A percentile compares a stretch with the other conserved stretches of the same genome.
Evolutionary conservation across 1,140 invertebrate genomes (phyloP).

Genomic region (Monomorium pharaonis): DNA sequence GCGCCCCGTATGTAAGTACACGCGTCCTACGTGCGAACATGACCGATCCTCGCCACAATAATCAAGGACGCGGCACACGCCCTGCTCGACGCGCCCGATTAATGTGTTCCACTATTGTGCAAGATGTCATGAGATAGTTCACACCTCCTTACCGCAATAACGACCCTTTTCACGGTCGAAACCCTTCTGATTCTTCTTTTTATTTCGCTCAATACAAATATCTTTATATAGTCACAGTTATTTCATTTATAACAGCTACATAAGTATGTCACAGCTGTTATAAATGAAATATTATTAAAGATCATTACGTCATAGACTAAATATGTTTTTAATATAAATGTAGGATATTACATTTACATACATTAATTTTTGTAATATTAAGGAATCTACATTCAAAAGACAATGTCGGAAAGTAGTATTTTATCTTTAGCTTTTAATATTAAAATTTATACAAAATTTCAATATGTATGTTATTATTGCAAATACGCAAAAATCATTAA

Average conservation of each 20-base stretch:
- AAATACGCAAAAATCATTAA: not conserved
- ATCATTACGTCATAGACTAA: not conserved
- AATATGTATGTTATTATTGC: not conserved
- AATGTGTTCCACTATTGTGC: constrained; percentile 65
- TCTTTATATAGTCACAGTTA: too few relatives aligned
- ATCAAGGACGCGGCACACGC: constrained; percentile 26
- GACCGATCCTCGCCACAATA: constrained; percentile 1
- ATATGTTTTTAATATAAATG: not conserved
- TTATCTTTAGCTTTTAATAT: not conserved
- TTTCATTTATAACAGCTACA: too few relatives aligned
- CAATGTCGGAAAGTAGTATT: not conserved
- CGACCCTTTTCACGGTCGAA: not conserved
- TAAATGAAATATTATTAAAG: not conserved
- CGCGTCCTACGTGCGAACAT: not conserved
- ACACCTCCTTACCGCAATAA: constrained; percentile 74
- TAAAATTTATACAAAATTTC: not conserved
- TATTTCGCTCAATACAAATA: not conserved
- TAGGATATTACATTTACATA: not conserved
- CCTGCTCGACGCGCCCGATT: constrained; percentile 63
- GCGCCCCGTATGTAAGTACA: constrained; percentile 6
- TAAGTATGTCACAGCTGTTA: not conserved
- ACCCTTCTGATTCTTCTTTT: not conserved
- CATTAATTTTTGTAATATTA: not conserved
- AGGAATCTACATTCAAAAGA: not conserved
- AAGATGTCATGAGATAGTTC: constrained; percentile 80